Conservation (phyloP, 1,140 invertebrate species). For the Latrodectus geometricus region DNA sequence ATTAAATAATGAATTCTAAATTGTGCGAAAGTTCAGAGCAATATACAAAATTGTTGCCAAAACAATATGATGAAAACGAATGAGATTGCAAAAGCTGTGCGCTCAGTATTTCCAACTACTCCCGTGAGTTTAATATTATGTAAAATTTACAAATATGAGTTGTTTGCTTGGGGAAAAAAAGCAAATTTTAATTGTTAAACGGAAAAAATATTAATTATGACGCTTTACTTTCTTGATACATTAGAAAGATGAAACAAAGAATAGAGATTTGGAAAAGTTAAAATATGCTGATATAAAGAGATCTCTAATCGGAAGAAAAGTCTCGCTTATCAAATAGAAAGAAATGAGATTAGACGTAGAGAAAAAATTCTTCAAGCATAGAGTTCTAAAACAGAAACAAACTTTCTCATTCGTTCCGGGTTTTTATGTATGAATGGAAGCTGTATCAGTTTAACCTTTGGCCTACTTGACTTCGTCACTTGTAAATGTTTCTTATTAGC, state of each 20-base stretch:
- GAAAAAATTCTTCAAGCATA: not conserved
- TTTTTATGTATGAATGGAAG: not conserved
- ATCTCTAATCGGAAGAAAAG: not conserved
- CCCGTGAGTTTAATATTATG: not conserved
- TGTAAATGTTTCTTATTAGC: too few relatives aligned
- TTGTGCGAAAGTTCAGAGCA: not conserved
- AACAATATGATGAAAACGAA: not conserved
- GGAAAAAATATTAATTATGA: not conserved
- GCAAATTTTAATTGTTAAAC: too few relatives aligned
- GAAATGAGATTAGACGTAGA: not conserved
- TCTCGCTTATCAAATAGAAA: not conserved
- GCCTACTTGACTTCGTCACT: not conserved
- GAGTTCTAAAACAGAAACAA: not conserved
- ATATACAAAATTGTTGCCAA: not conserved
- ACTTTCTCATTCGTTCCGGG: not conserved
- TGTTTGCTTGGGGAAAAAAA: too few relatives aligned
- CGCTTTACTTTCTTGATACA: slow-evolving; percentile 51
- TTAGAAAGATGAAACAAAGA: slow-evolving; percentile 9
- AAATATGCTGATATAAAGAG: too few relatives aligned
- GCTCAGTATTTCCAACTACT: not conserved
- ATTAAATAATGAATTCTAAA: not conserved
- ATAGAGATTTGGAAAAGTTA: not conserved
- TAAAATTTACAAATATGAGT: too few relatives aligned
- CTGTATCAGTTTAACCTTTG: not conserved
- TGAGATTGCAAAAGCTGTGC: not conserved